Conservation (phyloP, 2,113 vertebrate species). For the Sorex fumeus region DNA sequence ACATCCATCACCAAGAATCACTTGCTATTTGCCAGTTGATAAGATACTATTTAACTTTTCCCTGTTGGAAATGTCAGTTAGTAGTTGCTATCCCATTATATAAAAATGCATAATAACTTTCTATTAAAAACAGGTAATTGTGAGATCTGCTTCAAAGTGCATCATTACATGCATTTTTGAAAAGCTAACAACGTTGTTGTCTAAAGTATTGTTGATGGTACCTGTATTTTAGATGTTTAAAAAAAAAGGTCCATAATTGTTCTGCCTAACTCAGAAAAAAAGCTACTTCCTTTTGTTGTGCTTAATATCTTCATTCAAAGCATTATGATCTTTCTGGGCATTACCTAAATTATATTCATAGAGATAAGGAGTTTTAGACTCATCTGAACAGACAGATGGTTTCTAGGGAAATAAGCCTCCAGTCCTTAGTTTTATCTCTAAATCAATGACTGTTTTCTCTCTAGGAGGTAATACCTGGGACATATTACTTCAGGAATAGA, state of each 20-base stretch:
- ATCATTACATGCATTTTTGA: constrained; percentile 71
- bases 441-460: constrained; percentile 10
- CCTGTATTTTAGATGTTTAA: constrained; percentile 46
- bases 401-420: not conserved
- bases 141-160: constrained; percentile 71
- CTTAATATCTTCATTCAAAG: constrained; percentile 69
- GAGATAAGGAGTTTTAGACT: constrained; percentile 60
- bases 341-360: constrained; percentile 58
- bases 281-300: constrained; percentile 47
- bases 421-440: constrained; percentile 5
- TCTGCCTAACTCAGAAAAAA: constrained; percentile 71
- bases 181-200: constrained; percentile 65
- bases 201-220: constrained; percentile 43
- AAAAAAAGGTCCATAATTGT: constrained; percentile 56
- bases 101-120: constrained; percentile 72
- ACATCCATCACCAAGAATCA: constrained; percentile 63
- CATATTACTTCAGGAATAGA: not conserved
- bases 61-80: constrained; percentile 75
- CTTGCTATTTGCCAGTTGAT: constrained; percentile 70
- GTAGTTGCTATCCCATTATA: constrained; percentile 61
- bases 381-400: constrained; percentile 13
- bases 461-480: not conserved
- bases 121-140: constrained; percentile 68
- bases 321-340: constrained; percentile 39
- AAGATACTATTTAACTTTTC: constrained; percentile 77